Evolutionary conservation across 1,140 invertebrate species (phyloP), one percentile per base, ranked within the genome.

Genomic region (Bicyclus anynana): DNA sequence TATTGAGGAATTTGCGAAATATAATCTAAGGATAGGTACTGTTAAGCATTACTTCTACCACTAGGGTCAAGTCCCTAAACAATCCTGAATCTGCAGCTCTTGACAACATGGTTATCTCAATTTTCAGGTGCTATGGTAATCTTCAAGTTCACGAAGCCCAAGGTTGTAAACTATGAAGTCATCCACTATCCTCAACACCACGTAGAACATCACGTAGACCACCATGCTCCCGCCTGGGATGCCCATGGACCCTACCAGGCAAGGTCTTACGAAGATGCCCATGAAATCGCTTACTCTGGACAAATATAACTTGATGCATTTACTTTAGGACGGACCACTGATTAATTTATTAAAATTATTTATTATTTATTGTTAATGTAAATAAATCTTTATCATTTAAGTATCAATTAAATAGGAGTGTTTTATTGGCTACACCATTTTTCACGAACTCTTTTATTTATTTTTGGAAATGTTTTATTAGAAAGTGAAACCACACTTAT

Each of bases 121-220:
- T 58, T 72, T 62, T 17, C 70, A 90, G 94, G 94, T 53, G 95
- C 95, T 26, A 91, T 96, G 91, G 89, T 96, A 33, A 94, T 96
- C 72, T 96, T 96, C 88, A 95, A 95, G 84, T 91, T 96, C 69
- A 94, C 94, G 54, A 95, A 95, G 71, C 94, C 94, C 54, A 95
- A 95, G 77, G 92, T 94, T 64, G 92, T 93, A 50, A 94, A 94
- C 82, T 96, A 96, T 74, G 95, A 96, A 89, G 94, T 95, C 13
- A 92, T 95, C 23, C 94, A 95, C 77, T 95, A 94, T 69, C 94
- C 94, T n/a, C 94, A 94, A 59, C 93, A 94, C 60, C 93, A 94
- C 37, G 90, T 94, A 1, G 92, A 94, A 50, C 93, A 94, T 59
- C 89, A 87, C 29, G 90, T 84, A 54, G 90, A 87, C 77, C 91